These are phyloP conservation scores for Zaprionus inermis DNA, from an alignment of 1,140 invertebrate genomes.

Conservation along the genomic window DNA sequence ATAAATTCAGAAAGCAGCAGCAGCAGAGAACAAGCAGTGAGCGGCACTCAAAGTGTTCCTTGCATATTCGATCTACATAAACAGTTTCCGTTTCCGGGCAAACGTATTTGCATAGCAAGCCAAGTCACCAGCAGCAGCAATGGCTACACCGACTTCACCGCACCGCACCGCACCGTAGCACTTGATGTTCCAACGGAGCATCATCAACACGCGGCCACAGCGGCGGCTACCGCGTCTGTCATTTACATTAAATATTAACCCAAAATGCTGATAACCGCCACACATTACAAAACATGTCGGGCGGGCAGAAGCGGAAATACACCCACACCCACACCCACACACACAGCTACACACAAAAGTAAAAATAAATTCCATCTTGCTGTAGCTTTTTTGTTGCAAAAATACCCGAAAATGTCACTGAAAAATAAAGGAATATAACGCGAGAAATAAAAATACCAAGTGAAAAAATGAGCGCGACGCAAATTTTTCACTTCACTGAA, in stretches of 20 bases:
- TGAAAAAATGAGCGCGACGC: conserved; percentile 34
- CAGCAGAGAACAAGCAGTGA: conserved; percentile 21
- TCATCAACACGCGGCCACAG: conserved; percentile 60
- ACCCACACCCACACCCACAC: conserved; percentile 32
- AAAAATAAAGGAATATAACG: conserved; percentile 43
- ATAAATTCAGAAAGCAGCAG: conserved; percentile 48
- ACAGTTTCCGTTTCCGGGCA: conserved; percentile 63
- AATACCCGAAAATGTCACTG: conserved; percentile 34
- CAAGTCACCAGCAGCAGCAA: conserved; percentile 10
- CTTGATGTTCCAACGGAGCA: conserved; percentile 25
- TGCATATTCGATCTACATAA: conserved; percentile 80
- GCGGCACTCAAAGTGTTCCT: conserved; percentile 49
- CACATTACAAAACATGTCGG: conserved; percentile 60
- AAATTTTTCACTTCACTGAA: conserved; percentile 82
- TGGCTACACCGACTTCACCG: conserved; percentile 5
- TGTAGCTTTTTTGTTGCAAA: conserved; percentile 38
- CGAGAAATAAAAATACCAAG: background rate
- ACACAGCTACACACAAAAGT: conserved; percentile 35
- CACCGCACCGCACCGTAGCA: background rate
- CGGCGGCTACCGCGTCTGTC: conserved; percentile 47
- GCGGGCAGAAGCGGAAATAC: conserved; percentile 31
- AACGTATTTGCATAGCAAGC: conserved; percentile 63
- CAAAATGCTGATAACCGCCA: conserved; percentile 75
- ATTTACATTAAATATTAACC: conserved; percentile 81
- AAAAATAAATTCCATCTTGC: conserved; percentile 61